phyloP scores from a whole-genome alignment of 2,113 vertebrate genomes.

The Ciconia maguari region DNA sequence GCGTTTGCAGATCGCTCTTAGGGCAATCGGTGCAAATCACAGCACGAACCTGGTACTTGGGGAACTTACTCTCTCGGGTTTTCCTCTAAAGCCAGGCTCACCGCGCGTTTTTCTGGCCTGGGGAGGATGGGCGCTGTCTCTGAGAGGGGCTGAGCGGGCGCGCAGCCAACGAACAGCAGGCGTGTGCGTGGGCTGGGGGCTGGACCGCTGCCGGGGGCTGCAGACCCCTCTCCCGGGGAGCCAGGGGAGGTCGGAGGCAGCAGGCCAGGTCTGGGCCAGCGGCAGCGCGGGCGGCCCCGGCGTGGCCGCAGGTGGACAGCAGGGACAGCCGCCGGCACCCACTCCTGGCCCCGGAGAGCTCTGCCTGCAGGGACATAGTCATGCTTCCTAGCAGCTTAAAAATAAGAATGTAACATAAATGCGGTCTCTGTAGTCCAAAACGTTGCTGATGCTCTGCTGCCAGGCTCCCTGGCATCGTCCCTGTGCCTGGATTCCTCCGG shows the following conservation, averaged over 20 bases:
- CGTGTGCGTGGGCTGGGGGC: rapidly evolving
- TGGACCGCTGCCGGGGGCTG: rapidly evolving
- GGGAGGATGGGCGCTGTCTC: background rate
- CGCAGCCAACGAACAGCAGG: background rate
- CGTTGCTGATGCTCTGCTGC: background rate
- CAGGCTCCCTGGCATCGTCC: rapidly evolving
- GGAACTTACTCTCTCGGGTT: background rate
- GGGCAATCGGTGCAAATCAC: background rate
- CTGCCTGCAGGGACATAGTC: background rate
- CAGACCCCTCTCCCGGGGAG: background rate
- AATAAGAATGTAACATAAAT: background rate
- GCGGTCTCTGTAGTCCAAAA: background rate
- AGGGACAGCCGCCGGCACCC: background rate
- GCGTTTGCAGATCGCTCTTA: rapidly evolving
- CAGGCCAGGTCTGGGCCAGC: background rate
- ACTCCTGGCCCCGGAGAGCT: background rate
- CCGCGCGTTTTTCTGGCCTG: rapidly evolving
- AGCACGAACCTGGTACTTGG: background rate
- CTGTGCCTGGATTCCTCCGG: background rate
- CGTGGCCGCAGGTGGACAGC: background rate
- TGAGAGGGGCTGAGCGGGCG: background rate
- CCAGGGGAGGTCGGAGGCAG: background rate
- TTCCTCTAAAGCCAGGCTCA: background rate
- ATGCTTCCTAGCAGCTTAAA: background rate
- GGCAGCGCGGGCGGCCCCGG: background rate